phyloP scores from a whole-genome alignment of 2,113 vertebrate species.

The Sterrhoptilus dennistouni region DNA sequence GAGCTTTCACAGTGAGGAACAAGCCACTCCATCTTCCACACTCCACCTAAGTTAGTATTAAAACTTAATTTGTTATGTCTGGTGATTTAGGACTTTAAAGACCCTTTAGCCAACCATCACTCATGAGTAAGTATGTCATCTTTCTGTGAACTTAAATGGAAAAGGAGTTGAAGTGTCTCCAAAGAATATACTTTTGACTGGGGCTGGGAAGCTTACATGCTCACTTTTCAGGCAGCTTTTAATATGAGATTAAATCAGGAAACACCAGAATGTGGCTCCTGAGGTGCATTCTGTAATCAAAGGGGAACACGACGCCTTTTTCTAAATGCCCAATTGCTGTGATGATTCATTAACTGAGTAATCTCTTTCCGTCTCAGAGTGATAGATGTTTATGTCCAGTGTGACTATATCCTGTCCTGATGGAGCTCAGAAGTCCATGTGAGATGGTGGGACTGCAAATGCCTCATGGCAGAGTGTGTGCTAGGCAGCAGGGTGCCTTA shows the following conservation, averaged over 20 bases:
- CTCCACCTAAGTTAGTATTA: background rate
- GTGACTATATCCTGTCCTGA: background rate
- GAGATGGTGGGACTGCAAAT: background rate
- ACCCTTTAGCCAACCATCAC: background rate
- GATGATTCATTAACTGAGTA: background rate
- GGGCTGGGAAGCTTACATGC: background rate
- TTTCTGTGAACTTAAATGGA: background rate
- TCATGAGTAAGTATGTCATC: background rate
- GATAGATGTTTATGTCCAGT: background rate
- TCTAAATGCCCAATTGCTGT: background rate
- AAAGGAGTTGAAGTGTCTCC: conserved; percentile 24
- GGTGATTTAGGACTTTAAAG: background rate
- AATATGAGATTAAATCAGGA: conserved; percentile 2
- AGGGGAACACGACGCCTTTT: background rate
- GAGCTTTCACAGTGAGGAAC: background rate
- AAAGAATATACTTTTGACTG: conserved; percentile 1
- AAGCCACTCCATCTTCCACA: background rate
- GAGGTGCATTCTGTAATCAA: background rate
- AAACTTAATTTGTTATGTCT: background rate
- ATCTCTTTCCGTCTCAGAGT: background rate
- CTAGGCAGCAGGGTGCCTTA: background rate
- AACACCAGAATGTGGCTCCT: background rate
- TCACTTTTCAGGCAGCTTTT: background rate
- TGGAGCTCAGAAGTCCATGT: background rate
- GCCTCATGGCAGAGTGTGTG: accelerated